Evolutionary conservation across 2,113 vertebrate species (phyloP).

Genomic region (Lepisosteus oculatus): DNA sequence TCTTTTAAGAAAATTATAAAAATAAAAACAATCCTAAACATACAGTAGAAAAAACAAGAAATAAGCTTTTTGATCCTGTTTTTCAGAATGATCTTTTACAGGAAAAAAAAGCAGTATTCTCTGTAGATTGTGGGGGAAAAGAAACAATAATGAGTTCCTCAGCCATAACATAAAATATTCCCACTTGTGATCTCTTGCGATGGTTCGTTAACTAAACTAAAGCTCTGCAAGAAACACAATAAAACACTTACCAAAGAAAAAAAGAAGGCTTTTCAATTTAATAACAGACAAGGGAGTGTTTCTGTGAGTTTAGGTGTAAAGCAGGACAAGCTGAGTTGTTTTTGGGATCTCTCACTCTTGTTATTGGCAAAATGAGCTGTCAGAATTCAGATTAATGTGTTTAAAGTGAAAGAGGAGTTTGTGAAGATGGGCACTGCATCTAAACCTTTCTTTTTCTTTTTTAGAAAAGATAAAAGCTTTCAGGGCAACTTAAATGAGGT

Average conservation of each 20-base stretch:
- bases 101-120: too few species aligned
- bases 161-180: too few species aligned
- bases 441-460: background rate
- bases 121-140: too few species aligned
- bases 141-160: too few species aligned
- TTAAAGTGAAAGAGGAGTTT: conserved; percentile 11
- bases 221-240: background rate
- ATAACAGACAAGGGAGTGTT: background rate
- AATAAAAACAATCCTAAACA: too few species aligned
- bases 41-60: too few species aligned
- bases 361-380: conserved; percentile 12
- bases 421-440: conserved; percentile 26
- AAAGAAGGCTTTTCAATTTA: background rate
- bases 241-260: background rate
- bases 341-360: background rate
- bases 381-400: conserved; percentile 8
- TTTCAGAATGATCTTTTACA: too few species aligned
- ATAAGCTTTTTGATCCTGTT: too few species aligned
- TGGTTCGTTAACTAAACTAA: background rate
- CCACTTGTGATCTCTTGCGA: background rate
- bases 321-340: background rate
- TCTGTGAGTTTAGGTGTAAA: background rate
- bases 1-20: too few species aligned
- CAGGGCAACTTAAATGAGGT: conserved; percentile 25
- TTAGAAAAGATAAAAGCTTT: conserved; percentile 34